These are phyloP conservation scores for Euthynnus affinis DNA, from an alignment of 2,797 vertebrate species.

Conservation along the genomic window DNA sequence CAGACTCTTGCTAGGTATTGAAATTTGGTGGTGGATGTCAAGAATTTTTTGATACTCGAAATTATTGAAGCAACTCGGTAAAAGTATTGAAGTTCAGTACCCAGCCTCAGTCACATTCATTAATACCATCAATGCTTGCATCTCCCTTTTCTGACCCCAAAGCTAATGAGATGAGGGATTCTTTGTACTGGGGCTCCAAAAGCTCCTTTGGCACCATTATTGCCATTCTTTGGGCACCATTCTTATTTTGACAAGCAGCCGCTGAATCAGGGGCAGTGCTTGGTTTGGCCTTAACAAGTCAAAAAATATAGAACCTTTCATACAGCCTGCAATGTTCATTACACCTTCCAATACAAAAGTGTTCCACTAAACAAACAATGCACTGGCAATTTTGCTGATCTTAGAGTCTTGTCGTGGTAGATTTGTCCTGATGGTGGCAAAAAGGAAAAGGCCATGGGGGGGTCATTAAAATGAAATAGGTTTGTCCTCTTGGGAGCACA, in stretches of 20 bases:
- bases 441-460: slow-evolving; percentile 41
- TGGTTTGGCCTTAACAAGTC: slow-evolving; percentile 64
- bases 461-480: slow-evolving; percentile 58
- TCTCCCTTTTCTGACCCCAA: slow-evolving; percentile 20
- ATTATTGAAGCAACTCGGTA: too few relatives aligned
- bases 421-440: slow-evolving; percentile 23
- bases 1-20: too few relatives aligned
- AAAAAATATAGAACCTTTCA: slow-evolving; percentile 61
- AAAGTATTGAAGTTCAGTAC: too few relatives aligned
- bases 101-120: neutral
- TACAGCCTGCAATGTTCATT: slow-evolving; percentile 57
- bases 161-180: slow-evolving; percentile 17
- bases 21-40: too few relatives aligned
- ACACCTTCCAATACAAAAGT: slow-evolving; percentile 61
- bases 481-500: slow-evolving; percentile 43
- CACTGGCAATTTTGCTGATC: slow-evolving; percentile 37
- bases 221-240: slow-evolving; percentile 49
- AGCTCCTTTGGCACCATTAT: slow-evolving; percentile 34
- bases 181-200: slow-evolving; percentile 33
- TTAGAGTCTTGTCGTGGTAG: slow-evolving; percentile 30
- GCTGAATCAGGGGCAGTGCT: slow-evolving; percentile 61
- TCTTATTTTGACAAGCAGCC: slow-evolving; percentile 55
- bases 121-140: neutral
- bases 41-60: too few relatives aligned
- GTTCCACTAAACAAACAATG: slow-evolving; percentile 40